Evolutionary conservation across 2,888 invertebrate species (phyloP).

Genomic region (Aquatica leii): DNA sequence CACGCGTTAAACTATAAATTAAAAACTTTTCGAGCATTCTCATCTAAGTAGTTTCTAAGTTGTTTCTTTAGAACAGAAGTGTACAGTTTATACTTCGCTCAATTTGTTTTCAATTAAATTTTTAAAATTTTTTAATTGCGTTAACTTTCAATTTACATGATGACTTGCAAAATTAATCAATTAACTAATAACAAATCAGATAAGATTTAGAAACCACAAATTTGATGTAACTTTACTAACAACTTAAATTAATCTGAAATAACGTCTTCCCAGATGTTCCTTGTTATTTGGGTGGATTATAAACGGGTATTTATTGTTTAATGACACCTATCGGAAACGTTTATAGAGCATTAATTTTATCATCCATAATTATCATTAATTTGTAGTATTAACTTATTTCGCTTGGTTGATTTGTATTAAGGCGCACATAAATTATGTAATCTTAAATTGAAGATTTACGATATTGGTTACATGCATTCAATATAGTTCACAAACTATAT

Average conservation of each 20-base stretch:
- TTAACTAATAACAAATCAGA: not conserved
- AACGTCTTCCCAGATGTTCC: not conserved
- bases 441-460: constrained; percentile 6
- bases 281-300: constrained; percentile 6
- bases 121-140: not conserved
- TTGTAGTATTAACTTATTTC: not conserved
- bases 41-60: constrained; percentile 8
- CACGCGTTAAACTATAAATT: constrained; percentile 19
- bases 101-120: not conserved
- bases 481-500: too few species aligned
- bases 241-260: constrained; percentile 9
- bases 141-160: too few species aligned
- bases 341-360: constrained; percentile 10
- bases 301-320: constrained; percentile 5
- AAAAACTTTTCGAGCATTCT: constrained; percentile 19
- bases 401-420: not conserved
- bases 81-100: not conserved
- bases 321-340: constrained; percentile 10
- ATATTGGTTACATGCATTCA: constrained; percentile 3
- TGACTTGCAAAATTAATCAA: too few species aligned
- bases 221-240: constrained; percentile 9
- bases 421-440: not conserved
- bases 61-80: not conserved
- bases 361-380: constrained; percentile 10
- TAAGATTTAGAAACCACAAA: constrained; percentile 8